Base-by-base conservation (phyloP, 2,888 invertebrate species). In the Hydriomena furcata region DNA sequence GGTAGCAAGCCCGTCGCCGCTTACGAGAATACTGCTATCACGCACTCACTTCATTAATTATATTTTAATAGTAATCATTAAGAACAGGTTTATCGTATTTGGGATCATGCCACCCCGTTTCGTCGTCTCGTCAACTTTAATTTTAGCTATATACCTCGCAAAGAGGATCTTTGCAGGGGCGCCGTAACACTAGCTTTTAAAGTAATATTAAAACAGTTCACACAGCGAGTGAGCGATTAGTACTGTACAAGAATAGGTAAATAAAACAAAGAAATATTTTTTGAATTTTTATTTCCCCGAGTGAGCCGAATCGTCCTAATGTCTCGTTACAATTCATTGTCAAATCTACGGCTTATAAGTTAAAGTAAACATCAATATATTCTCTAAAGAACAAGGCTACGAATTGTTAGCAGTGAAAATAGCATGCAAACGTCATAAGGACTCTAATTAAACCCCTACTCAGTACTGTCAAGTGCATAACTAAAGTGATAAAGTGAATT, bases 241-340 rank as follows among this genome's bases (percentile, higher is more conserved):
- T n/a, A n/a, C n/a, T n/a, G n/a, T n/a, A n/a, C n/a, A n/a, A 5
- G 24, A 12, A 1, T 8, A 35, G 7, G 7, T 31, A 36, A 60
- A 56, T 41, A 52, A 73, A 65, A 63, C 48, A 58, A 58, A 27
- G 36, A 6, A 23, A 7, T 28, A 34, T 45, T 57, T 58, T 57
- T 61, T 63, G 48, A 42, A 35, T 58, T 71, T 82, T 81, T 81
- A 78, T 76, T 74, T 68, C 69, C 72, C 66, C 65, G 58, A 64
- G 66, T 71, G 76, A 79, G 68, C 74, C 79, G 67, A 67, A 56
- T 68, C 73, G 72, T 76, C 63, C 59, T 64, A 58, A 58, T 42
- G 47, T 52, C 47, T 53, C 70, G 63, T 60, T 63, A 58, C 34
- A 59, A 44, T 56, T 31, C 56, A 49, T 55, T 65, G 61, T 56